Conservation (phyloP, 2,888 invertebrate genomes). For the Thymelicus sylvestris region DNA sequence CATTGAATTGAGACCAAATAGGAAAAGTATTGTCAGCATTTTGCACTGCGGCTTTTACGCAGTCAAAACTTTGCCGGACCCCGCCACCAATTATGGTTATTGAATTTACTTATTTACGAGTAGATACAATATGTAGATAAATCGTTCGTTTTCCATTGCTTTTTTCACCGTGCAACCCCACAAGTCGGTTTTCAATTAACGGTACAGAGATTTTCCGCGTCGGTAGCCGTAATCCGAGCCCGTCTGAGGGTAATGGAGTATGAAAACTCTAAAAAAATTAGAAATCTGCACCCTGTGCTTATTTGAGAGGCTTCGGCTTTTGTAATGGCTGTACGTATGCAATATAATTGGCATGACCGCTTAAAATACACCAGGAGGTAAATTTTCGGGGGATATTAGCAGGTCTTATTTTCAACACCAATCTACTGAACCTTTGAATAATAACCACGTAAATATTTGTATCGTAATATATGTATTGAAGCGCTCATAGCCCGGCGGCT, state of each 20-base stretch:
- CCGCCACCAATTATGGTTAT: constrained; percentile 14
- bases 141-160: constrained; percentile 15
- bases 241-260: constrained; percentile 55
- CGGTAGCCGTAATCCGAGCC: constrained; percentile 55
- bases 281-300: constrained; percentile 25
- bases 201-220: constrained; percentile 66
- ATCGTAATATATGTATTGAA: no score
- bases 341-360: constrained; percentile 2
- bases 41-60: no score
- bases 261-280: constrained; percentile 48
- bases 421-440: no score
- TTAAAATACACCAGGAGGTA: no score
- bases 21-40: no score
- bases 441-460: background rate
- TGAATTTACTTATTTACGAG: constrained; percentile 22
- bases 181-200: constrained; percentile 65
- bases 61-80: background rate
- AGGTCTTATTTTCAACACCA: background rate
- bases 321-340: constrained; percentile 1
- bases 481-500: no score
- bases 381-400: background rate
- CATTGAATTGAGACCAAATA: no score
- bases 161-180: constrained; percentile 28
- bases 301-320: constrained; percentile 21
- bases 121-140: constrained; percentile 22